Evolutionary conservation across 2,888 invertebrate species (phyloP).

Genomic region (Andrena praecox): DNA sequence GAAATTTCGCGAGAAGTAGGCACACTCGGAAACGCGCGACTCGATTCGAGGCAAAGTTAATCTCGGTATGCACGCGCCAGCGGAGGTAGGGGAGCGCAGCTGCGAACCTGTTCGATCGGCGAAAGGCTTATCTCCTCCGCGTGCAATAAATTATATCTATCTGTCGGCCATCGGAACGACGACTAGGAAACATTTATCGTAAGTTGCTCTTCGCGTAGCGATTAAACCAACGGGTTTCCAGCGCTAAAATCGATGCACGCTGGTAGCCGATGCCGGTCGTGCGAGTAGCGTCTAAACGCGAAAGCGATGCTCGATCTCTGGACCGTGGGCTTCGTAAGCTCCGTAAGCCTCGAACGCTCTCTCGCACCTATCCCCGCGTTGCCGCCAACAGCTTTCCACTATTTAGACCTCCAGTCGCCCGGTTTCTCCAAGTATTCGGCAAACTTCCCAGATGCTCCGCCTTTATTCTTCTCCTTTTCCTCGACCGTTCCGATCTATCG

Average conservation of each 20-base stretch:
- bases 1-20: neutral
- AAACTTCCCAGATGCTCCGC: no score
- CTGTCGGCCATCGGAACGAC: constrained; percentile 39
- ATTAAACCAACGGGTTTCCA: constrained; percentile 48
- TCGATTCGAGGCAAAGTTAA: neutral
- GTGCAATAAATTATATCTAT: constrained; percentile 45
- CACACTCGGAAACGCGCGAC: neutral
- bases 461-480: neutral
- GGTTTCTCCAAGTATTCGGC: neutral
- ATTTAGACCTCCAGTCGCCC: neutral
- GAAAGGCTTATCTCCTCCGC: constrained; percentile 29
- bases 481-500: neutral
- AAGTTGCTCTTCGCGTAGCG: constrained; percentile 33
- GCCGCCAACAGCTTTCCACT: neutral
- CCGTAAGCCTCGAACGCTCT: neutral
- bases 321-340: neutral
- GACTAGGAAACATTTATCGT: constrained; percentile 36
- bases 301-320: constrained; percentile 12
- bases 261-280: neutral
- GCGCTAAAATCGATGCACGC: constrained; percentile 1
- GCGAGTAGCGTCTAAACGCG: neutral
- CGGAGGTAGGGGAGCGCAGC: neutral
- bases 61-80: neutral
- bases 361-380: neutral
- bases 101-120: constrained; percentile 37